phyloP scores from a whole-genome alignment of 2,888 invertebrate genomes.

The Tiphia femorata region DNA sequence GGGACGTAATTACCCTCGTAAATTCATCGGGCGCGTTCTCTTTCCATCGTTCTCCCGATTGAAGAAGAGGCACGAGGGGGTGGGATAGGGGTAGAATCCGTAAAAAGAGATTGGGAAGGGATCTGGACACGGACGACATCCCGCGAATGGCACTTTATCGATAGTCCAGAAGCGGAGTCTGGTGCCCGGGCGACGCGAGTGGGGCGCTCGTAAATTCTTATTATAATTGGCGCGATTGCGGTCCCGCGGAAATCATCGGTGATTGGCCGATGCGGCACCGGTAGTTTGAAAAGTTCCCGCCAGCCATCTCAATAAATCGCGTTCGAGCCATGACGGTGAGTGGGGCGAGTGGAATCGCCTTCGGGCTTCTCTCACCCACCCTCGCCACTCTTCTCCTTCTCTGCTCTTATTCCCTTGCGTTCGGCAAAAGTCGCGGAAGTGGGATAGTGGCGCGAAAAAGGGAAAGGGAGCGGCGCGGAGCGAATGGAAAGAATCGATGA shows the following conservation, averaged over 20 bases:
- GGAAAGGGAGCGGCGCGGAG: neutral
- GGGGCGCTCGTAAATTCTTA: constrained; percentile 55
- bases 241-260: constrained; percentile 46
- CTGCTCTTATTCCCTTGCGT: too few relatives aligned
- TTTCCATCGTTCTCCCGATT: too few relatives aligned
- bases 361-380: constrained; percentile 7
- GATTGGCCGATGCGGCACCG: constrained; percentile 34
- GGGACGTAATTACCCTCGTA: constrained; percentile 43
- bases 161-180: constrained; percentile 21
- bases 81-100: neutral
- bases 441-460: constrained; percentile 10
- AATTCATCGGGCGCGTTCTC: constrained; percentile 35
- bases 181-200: constrained; percentile 39
- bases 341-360: constrained; percentile 17
- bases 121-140: neutral
- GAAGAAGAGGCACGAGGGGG: neutral
- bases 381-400: too few relatives aligned
- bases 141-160: constrained; percentile 45
- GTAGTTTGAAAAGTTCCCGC: constrained; percentile 45
- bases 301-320: constrained; percentile 44
- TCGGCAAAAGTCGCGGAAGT: constrained; percentile 6
- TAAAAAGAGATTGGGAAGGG: neutral
- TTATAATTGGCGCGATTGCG: constrained; percentile 56
- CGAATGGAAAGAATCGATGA: neutral
- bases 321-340: too few relatives aligned